Percentiles rank a stretch among this genome's conserved stretches.
Conservation (phyloP, 1,140 invertebrate species). For the Armadillidium nasatum region DNA sequence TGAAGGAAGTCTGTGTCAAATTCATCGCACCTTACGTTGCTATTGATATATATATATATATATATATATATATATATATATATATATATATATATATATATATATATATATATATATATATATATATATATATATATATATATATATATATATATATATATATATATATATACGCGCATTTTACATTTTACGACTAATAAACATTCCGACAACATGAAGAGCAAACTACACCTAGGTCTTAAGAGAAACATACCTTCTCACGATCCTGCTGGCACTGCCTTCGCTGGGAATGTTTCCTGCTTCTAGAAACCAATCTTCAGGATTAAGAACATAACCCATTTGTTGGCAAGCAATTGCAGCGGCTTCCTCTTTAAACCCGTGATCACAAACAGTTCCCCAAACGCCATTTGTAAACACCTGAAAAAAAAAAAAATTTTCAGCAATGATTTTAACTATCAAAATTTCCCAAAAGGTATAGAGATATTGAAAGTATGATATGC, state of each 20-base stretch:
- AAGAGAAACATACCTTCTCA: slow-evolving; percentile 55
- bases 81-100: no score
- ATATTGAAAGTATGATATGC: no score
- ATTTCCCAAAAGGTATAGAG: no score
- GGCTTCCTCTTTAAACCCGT: slow-evolving; percentile 88
- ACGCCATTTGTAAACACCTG: slow-evolving; percentile 69
- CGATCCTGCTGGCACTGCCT: slow-evolving; percentile 68
- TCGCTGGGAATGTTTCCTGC: slow-evolving; percentile 71
- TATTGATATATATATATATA: slow-evolving; percentile 42
- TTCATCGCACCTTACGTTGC: slow-evolving; percentile 84
- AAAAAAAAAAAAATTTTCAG: slow-evolving; percentile 35
- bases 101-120: no score
- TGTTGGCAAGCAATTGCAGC: slow-evolving; percentile 93
- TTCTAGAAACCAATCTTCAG: slow-evolving; percentile 82
- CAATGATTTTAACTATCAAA: no score
- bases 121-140: no score
- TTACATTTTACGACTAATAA: no score
- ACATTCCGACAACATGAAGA: no score
- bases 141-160: no score
- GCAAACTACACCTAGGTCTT: no score
- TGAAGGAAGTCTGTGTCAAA: slow-evolving; percentile 87
- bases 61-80: no score
- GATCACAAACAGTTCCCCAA: slow-evolving; percentile 97
- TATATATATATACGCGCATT: no score
- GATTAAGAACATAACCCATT: slow-evolving; percentile 85